Conservation (phyloP, 2,113 vertebrate genomes). For the Ctenodactylus gundi region DNA sequence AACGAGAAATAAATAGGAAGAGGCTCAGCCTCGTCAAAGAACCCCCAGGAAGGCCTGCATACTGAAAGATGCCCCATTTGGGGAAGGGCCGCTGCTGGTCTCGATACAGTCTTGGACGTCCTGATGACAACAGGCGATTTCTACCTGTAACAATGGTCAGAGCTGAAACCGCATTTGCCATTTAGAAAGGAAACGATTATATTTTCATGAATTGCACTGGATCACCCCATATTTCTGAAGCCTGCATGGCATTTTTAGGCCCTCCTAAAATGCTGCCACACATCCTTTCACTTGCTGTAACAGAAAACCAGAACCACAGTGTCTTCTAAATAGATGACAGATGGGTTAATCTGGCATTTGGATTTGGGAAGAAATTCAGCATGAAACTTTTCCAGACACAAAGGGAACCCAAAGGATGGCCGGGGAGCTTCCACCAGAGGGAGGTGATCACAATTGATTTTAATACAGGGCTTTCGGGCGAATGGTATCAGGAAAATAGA, state of each 20-base stretch:
- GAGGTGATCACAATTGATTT: slow-evolving; percentile 39
- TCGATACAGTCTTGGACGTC: background rate
- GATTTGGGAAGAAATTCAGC: slow-evolving; percentile 35
- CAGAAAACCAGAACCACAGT: slow-evolving; percentile 12
- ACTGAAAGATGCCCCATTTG: background rate
- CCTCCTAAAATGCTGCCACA: background rate
- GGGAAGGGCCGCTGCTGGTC: rapidly evolving
- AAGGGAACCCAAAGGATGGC: slow-evolving; percentile 48
- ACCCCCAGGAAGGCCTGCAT: background rate
- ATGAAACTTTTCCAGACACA: slow-evolving; percentile 65
- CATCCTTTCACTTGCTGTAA: background rate
- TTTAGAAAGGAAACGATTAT: slow-evolving; percentile 23
- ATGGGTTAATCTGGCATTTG: slow-evolving; percentile 49
- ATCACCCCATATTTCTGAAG: background rate
- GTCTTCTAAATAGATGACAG: slow-evolving; percentile 12
- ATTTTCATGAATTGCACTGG: background rate
- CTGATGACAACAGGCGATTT: background rate
- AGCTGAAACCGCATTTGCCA: slow-evolving; percentile 17
- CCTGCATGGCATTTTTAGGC: background rate
- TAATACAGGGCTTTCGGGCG: slow-evolving; percentile 31
- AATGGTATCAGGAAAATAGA: background rate
- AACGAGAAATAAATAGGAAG: slow-evolving; percentile 26
- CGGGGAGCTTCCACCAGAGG: slow-evolving; percentile 33
- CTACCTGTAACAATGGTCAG: background rate
- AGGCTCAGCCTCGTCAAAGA: background rate